Evolutionary conservation across 2,797 vertebrate species (phyloP).

Genomic region (Typhlichthys subterraneus): DNA sequence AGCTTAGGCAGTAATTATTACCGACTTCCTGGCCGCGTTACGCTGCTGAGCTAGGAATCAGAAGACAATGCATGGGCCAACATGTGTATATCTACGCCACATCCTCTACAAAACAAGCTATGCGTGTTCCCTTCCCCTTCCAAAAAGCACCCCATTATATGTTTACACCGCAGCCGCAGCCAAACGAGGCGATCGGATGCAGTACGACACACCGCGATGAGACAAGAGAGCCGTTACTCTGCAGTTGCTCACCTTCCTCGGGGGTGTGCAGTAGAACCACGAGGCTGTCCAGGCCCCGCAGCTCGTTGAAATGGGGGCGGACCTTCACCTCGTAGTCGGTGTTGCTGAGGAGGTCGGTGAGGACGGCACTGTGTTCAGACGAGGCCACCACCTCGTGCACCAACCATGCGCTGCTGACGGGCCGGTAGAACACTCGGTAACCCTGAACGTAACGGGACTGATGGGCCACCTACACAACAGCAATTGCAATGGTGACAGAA

Average conservation of each 20-base stretch:
- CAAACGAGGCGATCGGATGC: not conserved
- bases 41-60: too few relatives aligned
- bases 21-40: too few relatives aligned
- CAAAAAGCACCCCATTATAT: too few relatives aligned
- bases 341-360: slow-evolving; percentile 81
- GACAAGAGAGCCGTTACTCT: not conserved
- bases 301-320: slow-evolving; percentile 87
- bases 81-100: too few relatives aligned
- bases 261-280: slow-evolving; percentile 80
- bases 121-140: too few relatives aligned
- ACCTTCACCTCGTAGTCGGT: slow-evolving; percentile 92
- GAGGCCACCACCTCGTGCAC: slow-evolving; percentile 78
- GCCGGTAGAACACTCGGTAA: slow-evolving; percentile 89
- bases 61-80: too few relatives aligned
- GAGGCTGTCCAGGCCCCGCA: slow-evolving; percentile 88
- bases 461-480: slow-evolving; percentile 79
- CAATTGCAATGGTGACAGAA: not conserved
- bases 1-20: too few relatives aligned
- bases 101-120: too few relatives aligned
- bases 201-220: not conserved
- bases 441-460: slow-evolving; percentile 86
- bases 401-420: slow-evolving; percentile 80
- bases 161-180: too few relatives aligned
- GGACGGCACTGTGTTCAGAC: slow-evolving; percentile 74
- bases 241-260: slow-evolving; percentile 83